phyloP scores from a whole-genome alignment of 2,113 vertebrate genomes.

The Nothocercus nigrocapillus region DNA sequence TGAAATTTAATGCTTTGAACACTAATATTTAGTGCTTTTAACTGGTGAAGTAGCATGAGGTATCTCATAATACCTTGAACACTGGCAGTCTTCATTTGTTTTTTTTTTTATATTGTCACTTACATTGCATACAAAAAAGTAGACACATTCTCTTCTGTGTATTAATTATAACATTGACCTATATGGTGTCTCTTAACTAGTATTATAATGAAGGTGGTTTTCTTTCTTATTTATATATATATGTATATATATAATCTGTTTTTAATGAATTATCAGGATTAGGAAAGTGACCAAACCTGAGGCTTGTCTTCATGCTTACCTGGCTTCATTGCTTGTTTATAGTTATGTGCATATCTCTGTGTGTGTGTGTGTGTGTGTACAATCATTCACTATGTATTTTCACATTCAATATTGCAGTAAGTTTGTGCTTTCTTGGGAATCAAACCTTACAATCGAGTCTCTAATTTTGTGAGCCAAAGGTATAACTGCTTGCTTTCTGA shows the following conservation, averaged over 20 bases:
- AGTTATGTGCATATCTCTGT: background rate
- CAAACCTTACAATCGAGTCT: background rate
- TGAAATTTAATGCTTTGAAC: background rate
- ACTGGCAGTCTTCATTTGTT: background rate
- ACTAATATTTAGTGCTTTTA: background rate
- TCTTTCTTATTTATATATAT: no score
- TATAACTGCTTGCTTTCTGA: background rate
- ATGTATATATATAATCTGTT: background rate
- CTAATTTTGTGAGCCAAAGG: background rate
- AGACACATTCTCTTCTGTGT: background rate
- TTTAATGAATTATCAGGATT: background rate
- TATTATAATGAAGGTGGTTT: background rate
- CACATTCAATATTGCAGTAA: background rate
- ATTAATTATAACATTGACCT: background rate
- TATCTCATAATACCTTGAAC: background rate
- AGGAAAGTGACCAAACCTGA: background rate
- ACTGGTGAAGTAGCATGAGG: background rate
- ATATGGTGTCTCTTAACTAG: background rate
- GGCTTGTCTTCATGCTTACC: slow-evolving; percentile 52
- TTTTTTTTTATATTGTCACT: background rate
- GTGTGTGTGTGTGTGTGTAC: background rate
- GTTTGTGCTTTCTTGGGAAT: background rate
- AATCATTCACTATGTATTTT: background rate
- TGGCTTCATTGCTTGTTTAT: slow-evolving; percentile 62
- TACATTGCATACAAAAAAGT: background rate